These are phyloP conservation scores for Zeugodacus cucurbitae DNA, from an alignment of 1,140 invertebrate species.

Conservation along the genomic window DNA sequence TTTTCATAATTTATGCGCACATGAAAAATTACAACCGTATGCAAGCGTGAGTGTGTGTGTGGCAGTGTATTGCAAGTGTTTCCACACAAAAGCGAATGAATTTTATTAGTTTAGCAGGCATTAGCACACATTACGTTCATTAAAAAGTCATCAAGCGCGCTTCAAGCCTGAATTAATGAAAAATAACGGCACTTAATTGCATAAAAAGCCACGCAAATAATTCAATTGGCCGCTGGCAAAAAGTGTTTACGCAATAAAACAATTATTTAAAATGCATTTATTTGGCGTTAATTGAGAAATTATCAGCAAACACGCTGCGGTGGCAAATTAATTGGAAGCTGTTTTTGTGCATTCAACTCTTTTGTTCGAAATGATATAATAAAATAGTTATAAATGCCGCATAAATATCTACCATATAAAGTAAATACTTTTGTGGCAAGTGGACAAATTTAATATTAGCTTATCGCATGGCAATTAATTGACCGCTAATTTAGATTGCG, in stretches of 20 bases:
- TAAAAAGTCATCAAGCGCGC: too few species aligned
- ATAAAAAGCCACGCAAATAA: neutral
- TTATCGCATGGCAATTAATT: neutral
- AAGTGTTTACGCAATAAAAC: neutral
- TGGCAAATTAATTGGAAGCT: neutral
- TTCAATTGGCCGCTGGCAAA: neutral
- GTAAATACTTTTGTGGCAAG: neutral
- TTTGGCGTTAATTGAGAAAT: neutral
- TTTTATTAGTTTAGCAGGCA: neutral
- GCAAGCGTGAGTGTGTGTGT: neutral
- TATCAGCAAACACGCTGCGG: neutral
- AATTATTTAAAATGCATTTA: neutral
- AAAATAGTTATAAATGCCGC: neutral
- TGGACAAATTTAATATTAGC: neutral
- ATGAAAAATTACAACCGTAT: neutral
- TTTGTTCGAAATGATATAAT: neutral
- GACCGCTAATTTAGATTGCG: neutral
- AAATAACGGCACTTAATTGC: neutral
- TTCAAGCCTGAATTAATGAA: neutral
- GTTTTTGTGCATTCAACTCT: too few species aligned
- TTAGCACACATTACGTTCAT: too few species aligned
- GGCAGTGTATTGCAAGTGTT: neutral
- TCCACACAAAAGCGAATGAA: neutral
- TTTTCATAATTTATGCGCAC: neutral
- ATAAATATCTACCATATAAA: neutral